Evolutionary conservation across 2,113 vertebrate genomes (phyloP), one percentile per base, ranked within the genome.

Genomic region (Stictonetta naevosa): DNA sequence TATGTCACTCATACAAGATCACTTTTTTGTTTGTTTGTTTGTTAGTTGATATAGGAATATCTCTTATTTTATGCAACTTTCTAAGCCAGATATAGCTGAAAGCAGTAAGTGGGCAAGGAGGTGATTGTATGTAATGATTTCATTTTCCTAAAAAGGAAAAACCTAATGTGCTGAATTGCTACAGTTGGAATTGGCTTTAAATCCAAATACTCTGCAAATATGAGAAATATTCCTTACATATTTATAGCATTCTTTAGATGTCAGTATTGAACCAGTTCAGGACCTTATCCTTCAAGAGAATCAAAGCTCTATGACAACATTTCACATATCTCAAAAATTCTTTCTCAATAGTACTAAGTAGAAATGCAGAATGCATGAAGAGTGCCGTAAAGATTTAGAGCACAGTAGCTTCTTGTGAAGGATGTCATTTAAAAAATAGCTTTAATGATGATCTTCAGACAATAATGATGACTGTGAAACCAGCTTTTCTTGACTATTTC

Each of bases 401-500:
- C 76, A 94, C 38, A 69, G 40, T 16, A 34, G n/a, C 50, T 90
- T 95, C 71, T 88, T 91, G 31, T 91, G 84, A 92, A 96, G 44
- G 44, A 53, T 78, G 46, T 44, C 76, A 85, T 93, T 95, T 77
- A 48, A 66, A 81, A 91, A 88, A 19, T 22, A 59, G 34, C 53
- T 83, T 78, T 97, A 97, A 96, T 96, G 6, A 93, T 64, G 53
- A 73, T 52, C 28, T 86, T 85, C 21, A 77, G 53, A 72, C 63
- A 86, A 55, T 91, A 84, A 76, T 82, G 85, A 86, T n/a, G 36
- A 50, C 93, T 95, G 95, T 88, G 67, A 90, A 92, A 91, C 15
- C 10, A 17, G 23, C 40, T 67, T 83, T 94, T 88, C 81, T 44
- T 42, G 67, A 71, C 40, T 36, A 59, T 84, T 52, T 62, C 59